Evolutionary conservation across 2,113 vertebrate species (phyloP).

Genomic region (Petaurus breviceps): DNA sequence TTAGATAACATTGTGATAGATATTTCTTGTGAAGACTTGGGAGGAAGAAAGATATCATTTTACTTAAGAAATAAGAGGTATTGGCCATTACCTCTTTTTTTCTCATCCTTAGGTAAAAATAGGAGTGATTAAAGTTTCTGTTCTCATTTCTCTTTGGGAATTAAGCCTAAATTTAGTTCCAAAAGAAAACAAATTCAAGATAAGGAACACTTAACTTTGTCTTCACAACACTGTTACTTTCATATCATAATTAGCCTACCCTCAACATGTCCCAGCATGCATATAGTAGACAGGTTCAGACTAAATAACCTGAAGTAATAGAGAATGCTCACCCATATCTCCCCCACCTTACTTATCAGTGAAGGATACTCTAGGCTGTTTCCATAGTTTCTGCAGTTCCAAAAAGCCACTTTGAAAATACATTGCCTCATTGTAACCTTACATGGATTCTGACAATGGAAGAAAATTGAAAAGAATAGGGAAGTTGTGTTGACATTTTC

Average conservation of each 20-base stretch:
- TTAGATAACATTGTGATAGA: neutral
- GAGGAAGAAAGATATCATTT: neutral
- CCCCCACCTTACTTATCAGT: neutral
- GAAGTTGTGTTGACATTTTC: neutral
- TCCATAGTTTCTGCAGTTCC: slow-evolving; percentile 36
- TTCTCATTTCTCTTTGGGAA: neutral
- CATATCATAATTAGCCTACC: neutral
- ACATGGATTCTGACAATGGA: neutral
- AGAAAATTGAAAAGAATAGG: neutral
- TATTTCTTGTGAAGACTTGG: slow-evolving; percentile 1
- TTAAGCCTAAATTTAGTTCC: neutral
- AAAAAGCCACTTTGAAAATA: neutral
- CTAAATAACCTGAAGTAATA: neutral
- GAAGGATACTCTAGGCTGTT: neutral
- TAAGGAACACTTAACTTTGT: neutral
- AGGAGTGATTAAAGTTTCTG: neutral
- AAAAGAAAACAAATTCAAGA: slow-evolving; percentile 16
- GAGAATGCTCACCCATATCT: neutral
- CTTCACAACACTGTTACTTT: neutral
- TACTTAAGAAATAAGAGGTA: neutral
- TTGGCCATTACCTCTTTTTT: neutral
- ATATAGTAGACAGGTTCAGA: neutral
- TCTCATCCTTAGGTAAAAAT: neutral
- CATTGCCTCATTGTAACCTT: slow-evolving; percentile 30
- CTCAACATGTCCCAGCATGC: neutral